A percentile compares a stretch with the other conserved stretches of the same genome.
These are phyloP conservation scores for Montipora cactus DNA, from an alignment of 64 coral and sea anemone species.

Conservation along the genomic window DNA sequence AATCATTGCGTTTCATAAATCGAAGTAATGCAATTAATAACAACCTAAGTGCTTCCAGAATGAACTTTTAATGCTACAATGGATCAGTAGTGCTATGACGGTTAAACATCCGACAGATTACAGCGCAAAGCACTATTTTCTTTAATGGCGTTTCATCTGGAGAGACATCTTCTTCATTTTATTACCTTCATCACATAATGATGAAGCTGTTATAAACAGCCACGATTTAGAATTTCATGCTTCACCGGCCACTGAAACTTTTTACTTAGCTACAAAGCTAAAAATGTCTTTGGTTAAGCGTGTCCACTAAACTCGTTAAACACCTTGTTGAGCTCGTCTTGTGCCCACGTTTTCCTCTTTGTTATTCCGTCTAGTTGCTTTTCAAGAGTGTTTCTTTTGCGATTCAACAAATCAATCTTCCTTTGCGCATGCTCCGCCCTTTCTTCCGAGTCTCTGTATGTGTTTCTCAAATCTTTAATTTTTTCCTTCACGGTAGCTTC, in stretches of 20 bases:
- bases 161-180: neutral
- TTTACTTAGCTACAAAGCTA: neutral
- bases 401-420: slow-evolving; percentile 25
- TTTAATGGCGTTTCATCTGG: neutral
- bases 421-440: slow-evolving; percentile 1
- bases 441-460: slow-evolving; percentile 8
- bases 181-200: neutral
- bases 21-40: neutral
- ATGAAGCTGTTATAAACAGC: neutral
- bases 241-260: neutral
- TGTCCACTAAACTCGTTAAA: neutral
- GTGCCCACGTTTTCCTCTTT: neutral
- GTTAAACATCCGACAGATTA: neutral
- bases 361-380: slow-evolving; percentile 3
- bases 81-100: neutral
- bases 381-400: slow-evolving; percentile 1
- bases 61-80: neutral
- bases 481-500: slow-evolving; percentile 5
- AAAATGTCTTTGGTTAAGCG: neutral
- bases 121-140: neutral
- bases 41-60: neutral
- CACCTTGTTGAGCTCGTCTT: slow-evolving; percentile 29
- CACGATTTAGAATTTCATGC: neutral
- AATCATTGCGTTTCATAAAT: neutral
- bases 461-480: slow-evolving; percentile 23